Base-by-base conservation (phyloP, 2,797 vertebrate genomes). In the Zenarchopterus dispar region DNA sequence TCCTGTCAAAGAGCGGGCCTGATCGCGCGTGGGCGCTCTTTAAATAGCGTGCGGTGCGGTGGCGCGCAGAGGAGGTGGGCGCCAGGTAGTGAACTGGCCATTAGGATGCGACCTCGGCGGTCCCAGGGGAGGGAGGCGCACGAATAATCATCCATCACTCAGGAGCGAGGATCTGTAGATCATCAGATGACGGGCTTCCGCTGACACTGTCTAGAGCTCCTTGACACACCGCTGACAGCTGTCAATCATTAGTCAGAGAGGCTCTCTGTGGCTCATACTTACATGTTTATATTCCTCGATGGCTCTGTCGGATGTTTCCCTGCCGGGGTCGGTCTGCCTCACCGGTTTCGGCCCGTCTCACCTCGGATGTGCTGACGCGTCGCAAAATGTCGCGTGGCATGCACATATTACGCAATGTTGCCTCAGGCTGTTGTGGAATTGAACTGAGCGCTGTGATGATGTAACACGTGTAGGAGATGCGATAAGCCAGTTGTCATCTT, bases 331-430 rank as follows among this genome's bases (percentile, higher is more conserved):
- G 2, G 39, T 23, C 28, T 36, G 52, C 18, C 51, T 64, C 69
- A 2, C 47, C 43, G 31, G 44, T 43, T 67, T 31, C 15, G 6
- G 41, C 21, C 48, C 22, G 4, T 22, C 28, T 42, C 52, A 22
- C 26, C 49, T 18, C 43, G 0, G 60, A 73, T 75, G 54, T 80
- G 86, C 89, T 89, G 89, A 92, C 86, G 16, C 62, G 41, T 2
- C 41, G 24, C 22, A 71, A 78, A 81, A 57, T 8, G 59, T 26
- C 5, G 50, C 5, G 60, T 33, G 56, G 69, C 54, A 71, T 45
- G 73, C 43, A 52, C 10, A 21, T 16, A 55, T 88, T 76, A 19
- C 73, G 87, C 85, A 90, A 88, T 68, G 61, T 91, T 75, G 76
- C 84, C 70, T 89, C 89, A 90, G 75, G 13, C 33, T 53, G 68